These are phyloP conservation scores for Montipora efflorescens DNA, from an alignment of 64 coral and sea anemone genomes.

Conservation along the genomic window DNA sequence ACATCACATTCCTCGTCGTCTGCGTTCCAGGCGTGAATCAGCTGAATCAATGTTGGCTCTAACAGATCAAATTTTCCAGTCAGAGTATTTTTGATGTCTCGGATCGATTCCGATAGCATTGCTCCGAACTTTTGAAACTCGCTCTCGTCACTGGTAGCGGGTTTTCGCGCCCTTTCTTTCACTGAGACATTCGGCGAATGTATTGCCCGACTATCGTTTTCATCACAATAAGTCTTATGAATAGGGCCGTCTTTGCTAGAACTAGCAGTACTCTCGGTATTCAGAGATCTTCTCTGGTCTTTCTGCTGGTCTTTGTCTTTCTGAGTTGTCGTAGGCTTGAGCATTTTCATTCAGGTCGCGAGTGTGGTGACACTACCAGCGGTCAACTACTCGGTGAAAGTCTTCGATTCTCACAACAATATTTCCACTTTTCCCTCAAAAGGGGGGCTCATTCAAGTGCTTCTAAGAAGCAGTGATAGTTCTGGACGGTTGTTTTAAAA, in stretches of 20 bases:
- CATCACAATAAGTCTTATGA: background rate
- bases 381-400: background rate
- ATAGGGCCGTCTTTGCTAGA: background rate
- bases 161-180: too few relatives aligned
- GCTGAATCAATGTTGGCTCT: too few relatives aligned
- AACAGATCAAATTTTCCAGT: too few relatives aligned
- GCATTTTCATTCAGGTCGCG: background rate
- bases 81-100: too few relatives aligned
- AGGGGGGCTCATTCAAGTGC: background rate
- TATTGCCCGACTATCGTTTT: too few relatives aligned
- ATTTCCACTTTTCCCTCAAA: background rate
- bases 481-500: background rate
- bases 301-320: background rate
- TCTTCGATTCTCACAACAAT: background rate
- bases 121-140: too few relatives aligned
- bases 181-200: too few relatives aligned
- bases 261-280: background rate
- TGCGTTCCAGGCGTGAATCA: too few relatives aligned
- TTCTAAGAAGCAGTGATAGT: background rate
- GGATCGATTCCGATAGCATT: too few relatives aligned
- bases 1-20: too few relatives aligned
- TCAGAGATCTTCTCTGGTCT: background rate
- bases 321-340: background rate
- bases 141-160: too few relatives aligned
- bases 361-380: background rate